Evolutionary conservation across 2,797 vertebrate genomes (phyloP), one percentile per base, ranked within the genome.

Genomic region (Mycteria americana): DNA sequence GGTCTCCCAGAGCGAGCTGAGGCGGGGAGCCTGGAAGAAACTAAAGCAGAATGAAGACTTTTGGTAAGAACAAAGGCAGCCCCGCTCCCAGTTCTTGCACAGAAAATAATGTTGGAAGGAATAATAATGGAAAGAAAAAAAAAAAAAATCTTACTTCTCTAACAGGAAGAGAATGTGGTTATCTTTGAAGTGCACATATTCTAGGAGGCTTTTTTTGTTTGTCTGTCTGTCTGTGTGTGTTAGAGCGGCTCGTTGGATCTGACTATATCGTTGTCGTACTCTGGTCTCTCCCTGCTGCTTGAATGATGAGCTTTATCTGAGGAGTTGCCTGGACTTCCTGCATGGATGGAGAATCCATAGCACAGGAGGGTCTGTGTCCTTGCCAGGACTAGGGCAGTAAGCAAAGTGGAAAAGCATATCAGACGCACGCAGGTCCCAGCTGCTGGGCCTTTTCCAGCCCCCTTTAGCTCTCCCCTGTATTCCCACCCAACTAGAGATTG

Each of bases 61-160:
- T 93, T 74, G 96, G 98, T 97, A 97, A 98, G 98, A 98, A 95
- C 82, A 97, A 97, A 96, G 97, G 95, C 95, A 97, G 91, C 91
- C 96, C 92, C 3, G 92, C 93, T 95, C 79, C 92, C 93, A 78
- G 88, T 94, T 92, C 67, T 93, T 96, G 97, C 95, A 86, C 81
- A 91, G 97, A 96, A 97, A 96, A 74, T 96, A 94, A 97, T 95
- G 94, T 94, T 95, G 96, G 97, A 97, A 98, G 96, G 97, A 91
- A 95, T 80, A 85, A 95, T 88, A 82, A 93, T 28, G 80, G 88
- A 82, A 88, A 82, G 80, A 41, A 74, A 83, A 85, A 64, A 62
- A 43, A 76, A 50, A 31, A 59, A 65, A 39, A 80, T 95, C 76
- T 96, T 95, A 54, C 89, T 95, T 94, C 94, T 97, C 97, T 97